Base-by-base conservation (phyloP, 2,797 vertebrate genomes). In the Thalassophryne amazonica region DNA sequence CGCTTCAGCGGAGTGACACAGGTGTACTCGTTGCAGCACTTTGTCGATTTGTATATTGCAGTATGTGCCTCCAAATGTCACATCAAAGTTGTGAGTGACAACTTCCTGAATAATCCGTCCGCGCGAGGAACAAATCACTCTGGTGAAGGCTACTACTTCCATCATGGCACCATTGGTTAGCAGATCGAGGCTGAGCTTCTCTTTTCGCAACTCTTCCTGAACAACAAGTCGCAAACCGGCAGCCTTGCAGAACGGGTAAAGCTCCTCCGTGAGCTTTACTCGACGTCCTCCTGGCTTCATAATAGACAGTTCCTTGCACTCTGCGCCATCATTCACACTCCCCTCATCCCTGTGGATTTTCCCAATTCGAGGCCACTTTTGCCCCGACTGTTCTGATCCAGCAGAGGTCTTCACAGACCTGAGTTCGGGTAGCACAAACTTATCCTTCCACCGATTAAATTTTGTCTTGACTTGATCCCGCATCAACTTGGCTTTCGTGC, bases 41-140 rank as follows among this genome's bases (percentile, higher is more conserved):
- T 28, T 39, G 7, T 3, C 13, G 0, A 60, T 0, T 0, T 58
- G 41, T 9, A 4, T 0, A 4, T 37, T 31, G 5, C 56, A 17
- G 12, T 10, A 10, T 3, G 0, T 3, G 7, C 49, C 1, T 59
- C 22, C 3, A 60, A 7, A 7, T 29, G 0, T 34, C 2, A 4
- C 50, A n/a, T n/a, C 52, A 2, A 77, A 80, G 41, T 80, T 80
- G 7, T 53, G 61, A 19, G 28, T 33, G 1, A 77, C 20, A 17
- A 77, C 4, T 2, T 60, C 70, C 0, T 3, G 2, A 5, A 75
- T 11, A 0, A 69, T 59, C 6, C 12, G 16, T 4, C 21, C 10
- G 5, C 56, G 32, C 0, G 8, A 22, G 3, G 77, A 68, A n/a
- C 60, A 61, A 12, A 80, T 19, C 6, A 39, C 8, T 21, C n/a